phyloP scores from a whole-genome alignment of 2,113 vertebrate genomes.

The Tyrannus savana region DNA sequence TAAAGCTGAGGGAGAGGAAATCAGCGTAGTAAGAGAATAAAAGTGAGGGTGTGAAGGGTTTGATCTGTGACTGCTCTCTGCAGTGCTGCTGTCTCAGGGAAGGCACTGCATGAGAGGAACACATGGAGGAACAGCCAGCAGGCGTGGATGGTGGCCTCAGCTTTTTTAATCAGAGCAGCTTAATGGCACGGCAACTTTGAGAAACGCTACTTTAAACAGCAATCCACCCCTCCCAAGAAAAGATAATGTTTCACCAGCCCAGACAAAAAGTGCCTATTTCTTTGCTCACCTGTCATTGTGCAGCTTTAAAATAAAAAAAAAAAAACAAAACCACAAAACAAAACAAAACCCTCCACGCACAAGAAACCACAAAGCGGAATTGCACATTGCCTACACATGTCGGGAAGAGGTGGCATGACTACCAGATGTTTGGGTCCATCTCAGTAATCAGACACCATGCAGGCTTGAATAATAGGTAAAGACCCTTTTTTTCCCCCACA shows the following conservation, averaged over 20 bases:
- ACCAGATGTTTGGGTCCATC: constrained; percentile 49
- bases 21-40: neutral
- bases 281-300: constrained; percentile 12
- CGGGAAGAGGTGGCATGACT: constrained; percentile 8
- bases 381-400: neutral
- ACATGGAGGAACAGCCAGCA: neutral
- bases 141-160: neutral
- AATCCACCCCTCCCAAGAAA: neutral
- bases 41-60: neutral
- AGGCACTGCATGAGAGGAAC: neutral
- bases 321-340: no score
- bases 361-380: neutral
- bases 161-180: neutral
- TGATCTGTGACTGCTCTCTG: neutral
- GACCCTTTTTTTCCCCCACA: neutral
- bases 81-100: neutral
- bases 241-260: constrained; percentile 4
- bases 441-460: constrained; percentile 32
- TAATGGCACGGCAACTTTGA: neutral
- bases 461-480: constrained; percentile 22
- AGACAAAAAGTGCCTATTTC: neutral
- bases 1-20: neutral
- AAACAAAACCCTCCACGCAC: neutral
- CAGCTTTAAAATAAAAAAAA: neutral
- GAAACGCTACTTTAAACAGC: neutral